Percentiles rank a stretch among this genome's conserved stretches.
Conservation (phyloP, 1,140 invertebrate species). For the Chrysopa pallens region DNA sequence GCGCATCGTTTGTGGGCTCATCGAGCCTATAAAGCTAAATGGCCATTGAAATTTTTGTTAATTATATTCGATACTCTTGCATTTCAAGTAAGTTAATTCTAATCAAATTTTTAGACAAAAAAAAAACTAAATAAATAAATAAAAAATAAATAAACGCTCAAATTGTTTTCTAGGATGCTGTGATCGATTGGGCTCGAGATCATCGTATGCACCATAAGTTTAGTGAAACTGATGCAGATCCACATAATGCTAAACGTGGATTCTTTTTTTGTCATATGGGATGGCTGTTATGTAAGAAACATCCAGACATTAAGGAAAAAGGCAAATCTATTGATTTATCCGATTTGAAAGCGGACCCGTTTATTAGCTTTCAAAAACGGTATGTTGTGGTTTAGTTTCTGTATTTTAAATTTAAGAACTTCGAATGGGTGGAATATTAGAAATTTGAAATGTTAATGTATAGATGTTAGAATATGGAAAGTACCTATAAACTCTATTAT, state of each 20-base stretch:
- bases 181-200: constrained; percentile 54
- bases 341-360: constrained; percentile 55
- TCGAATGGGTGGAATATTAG: no score
- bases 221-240: constrained; percentile 63
- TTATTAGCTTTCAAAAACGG: constrained; percentile 54
- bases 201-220: constrained; percentile 68
- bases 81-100: constrained; percentile 36
- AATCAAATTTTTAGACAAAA: background rate
- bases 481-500: no score
- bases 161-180: constrained; percentile 50
- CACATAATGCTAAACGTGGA: constrained; percentile 58
- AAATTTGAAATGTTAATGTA: no score
- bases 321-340: constrained; percentile 46
- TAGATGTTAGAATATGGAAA: no score
- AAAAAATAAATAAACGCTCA: no score
- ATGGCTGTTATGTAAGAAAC: constrained; percentile 60
- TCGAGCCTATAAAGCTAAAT: constrained; percentile 43
- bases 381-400: constrained; percentile 22
- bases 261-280: constrained; percentile 72
- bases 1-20: constrained; percentile 54
- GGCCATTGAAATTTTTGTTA: constrained; percentile 37
- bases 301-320: constrained; percentile 50
- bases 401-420: no score
- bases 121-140: background rate
- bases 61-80: constrained; percentile 43